These are phyloP conservation scores for Cacoxenus indagator DNA, from an alignment of 2,888 invertebrate genomes.

Conservation along the genomic window DNA sequence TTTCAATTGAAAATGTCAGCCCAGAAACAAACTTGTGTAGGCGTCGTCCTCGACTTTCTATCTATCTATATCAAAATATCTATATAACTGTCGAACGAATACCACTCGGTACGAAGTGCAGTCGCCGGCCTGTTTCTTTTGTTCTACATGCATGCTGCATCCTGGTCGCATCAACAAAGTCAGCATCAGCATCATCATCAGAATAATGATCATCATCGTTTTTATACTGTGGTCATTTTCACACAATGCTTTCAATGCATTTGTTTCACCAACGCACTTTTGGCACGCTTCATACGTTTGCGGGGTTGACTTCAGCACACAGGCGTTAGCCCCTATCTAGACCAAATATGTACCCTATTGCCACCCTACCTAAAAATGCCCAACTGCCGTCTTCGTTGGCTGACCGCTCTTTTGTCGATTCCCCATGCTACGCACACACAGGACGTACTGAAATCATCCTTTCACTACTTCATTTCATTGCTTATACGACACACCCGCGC, in stretches of 20 bases:
- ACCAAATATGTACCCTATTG: slow-evolving; percentile 17
- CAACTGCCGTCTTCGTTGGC: slow-evolving; percentile 26
- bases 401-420: slow-evolving; percentile 16
- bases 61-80: neutral
- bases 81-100: slow-evolving; percentile 16
- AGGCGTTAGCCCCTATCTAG: slow-evolving; percentile 31
- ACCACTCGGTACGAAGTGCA: slow-evolving; percentile 39
- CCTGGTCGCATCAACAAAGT: slow-evolving; percentile 24
- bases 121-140: slow-evolving; percentile 38
- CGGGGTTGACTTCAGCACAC: slow-evolving; percentile 6
- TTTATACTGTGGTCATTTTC: slow-evolving; percentile 37
- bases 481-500: neutral
- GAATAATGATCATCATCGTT: slow-evolving; percentile 21
- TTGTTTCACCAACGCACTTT: slow-evolving; percentile 53
- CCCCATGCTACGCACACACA: neutral
- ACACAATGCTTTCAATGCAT: slow-evolving; percentile 31
- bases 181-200: slow-evolving; percentile 1
- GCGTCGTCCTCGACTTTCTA: slow-evolving; percentile 38
- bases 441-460: neutral
- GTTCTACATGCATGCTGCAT: slow-evolving; percentile 26
- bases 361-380: slow-evolving; percentile 36
- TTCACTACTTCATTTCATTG: neutral
- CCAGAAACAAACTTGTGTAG: slow-evolving; percentile 46
- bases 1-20: slow-evolving; percentile 40
- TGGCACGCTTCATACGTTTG: slow-evolving; percentile 50